Base-by-base conservation (phyloP, 2,888 invertebrate genomes). In the Reticulitermes lucifugus region DNA sequence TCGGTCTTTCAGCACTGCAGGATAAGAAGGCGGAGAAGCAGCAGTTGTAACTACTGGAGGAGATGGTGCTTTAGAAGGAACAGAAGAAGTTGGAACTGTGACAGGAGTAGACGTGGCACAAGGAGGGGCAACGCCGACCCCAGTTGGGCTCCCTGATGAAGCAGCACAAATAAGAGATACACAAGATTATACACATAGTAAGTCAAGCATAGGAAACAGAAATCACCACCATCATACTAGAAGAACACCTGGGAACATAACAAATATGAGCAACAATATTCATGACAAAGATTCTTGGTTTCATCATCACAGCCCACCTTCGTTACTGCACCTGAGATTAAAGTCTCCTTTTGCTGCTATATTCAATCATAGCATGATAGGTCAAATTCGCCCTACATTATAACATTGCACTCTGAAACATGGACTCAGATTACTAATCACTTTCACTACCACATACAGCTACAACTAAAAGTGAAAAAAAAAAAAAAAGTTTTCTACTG, bases 1-100 rank as follows among this genome's bases (percentile, higher is more conserved):
- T 60, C 93, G 90, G 89, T 95, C 95, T 91, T 95, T 96, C 89
- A 96, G 92, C 83, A 96, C 94, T 82, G 95, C 95, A 82, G 96
- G 96, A 90, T 96, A 96, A 84, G 93, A 93, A 87, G 93, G 91
- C 83, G 92, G 92, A 4, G 81, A 81, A n/a, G 81, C 81, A 81
- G 81, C 0, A 43, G 81, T 25, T 41, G 65, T 81, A 29, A 70
- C 70, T 41, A 81, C 70, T 22, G 93, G 93, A 84, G 94, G 93
- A 79, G 85, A 80, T 29, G 59, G 92, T 90, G 79, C 90, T 90
- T 81, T 90, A 89, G 46, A 79, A 75, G 84, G 86, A 85, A 41
- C 79, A 60, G 70, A 75, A 81, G 83, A 60, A 43, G 55, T 70
- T n/a, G 83, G 83, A 46, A 85, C 70, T 41, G 84, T 80, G 21